A percentile compares a stretch with the other conserved stretches of the same genome.
These are phyloP conservation scores for Pangasianodon hypophthalmus DNA, from an alignment of 2,113 vertebrate genomes.

Conservation along the genomic window DNA sequence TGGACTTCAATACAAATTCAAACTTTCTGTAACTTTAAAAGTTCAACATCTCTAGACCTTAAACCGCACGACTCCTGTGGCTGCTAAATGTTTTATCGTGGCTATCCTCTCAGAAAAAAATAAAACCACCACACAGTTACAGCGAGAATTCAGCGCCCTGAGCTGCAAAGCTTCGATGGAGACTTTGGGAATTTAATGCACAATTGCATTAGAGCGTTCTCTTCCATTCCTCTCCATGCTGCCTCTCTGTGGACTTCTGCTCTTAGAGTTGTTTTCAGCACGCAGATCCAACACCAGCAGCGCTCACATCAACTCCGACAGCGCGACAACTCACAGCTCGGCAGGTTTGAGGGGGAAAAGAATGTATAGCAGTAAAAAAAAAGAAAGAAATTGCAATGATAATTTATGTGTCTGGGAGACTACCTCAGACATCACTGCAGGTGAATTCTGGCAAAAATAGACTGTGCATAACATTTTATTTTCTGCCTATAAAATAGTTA, in stretches of 20 bases:
- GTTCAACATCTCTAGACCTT: neutral
- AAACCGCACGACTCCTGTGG: neutral
- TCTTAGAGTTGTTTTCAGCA: neutral
- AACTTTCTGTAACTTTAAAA: neutral
- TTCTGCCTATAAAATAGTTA: neutral
- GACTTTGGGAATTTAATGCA: neutral
- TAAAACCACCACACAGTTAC: neutral
- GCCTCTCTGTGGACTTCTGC: neutral
- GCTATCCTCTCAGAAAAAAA: neutral
- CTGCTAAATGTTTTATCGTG: neutral
- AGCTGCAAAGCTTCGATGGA: neutral
- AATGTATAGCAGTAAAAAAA: neutral
- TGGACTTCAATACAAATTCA: neutral
- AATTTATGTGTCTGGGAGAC: neutral
- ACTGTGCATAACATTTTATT: neutral
- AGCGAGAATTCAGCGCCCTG: conserved; percentile 1
- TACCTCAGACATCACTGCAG: neutral
- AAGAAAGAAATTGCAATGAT: neutral
- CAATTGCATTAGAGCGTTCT: conserved; percentile 6
- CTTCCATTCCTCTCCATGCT: neutral
- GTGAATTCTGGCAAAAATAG: too few species aligned
- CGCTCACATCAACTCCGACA: neutral
- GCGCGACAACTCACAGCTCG: neutral
- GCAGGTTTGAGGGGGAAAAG: neutral
- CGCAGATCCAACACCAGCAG: neutral